Base-by-base conservation (phyloP, 64 coral and sea anemone species). In the Dendrophyllia cribrosa region DNA sequence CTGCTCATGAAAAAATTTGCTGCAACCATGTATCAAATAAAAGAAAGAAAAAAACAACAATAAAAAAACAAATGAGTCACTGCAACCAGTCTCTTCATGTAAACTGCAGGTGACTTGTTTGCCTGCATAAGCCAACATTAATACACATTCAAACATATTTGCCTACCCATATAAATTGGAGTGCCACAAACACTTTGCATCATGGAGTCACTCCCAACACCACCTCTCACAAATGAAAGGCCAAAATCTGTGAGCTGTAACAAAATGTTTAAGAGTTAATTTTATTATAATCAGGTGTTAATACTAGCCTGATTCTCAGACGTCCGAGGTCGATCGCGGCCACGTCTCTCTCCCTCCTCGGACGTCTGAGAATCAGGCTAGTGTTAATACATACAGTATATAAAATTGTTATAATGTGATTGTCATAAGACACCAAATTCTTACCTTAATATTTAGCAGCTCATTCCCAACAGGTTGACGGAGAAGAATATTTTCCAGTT, bases 171-270 rank as follows among this genome's bases (percentile, higher is more conserved):
- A 79, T 98, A 98, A 87, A 98, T 95, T 60, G 96, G 96, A 87
- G 96, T 98, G 5, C 96, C 96, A 90, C 96, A 98, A 66, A 98
- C 96, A 90, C 93, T 95, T 87, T 98, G 96, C 96, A 98, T 95
- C 96, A 98, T 98, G 13, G 96, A 95, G 59, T 98, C 96, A 78
- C 93, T 93, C 6, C 90, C 90, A 85, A 96, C 96, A 74, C 96
- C 90, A 24, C 96, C 96, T 66, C 95, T 95, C 49, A 98, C 93
- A 75, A 64, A 95, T 24, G 96, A 98, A 45, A 98, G 89, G 51
- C 96, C 96, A 93, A 98, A 98, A 88, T 98, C 96, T 59, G 93
- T 95, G 51, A 95, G 95, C 96, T 98, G 88, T 66, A 88, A 87
- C 49, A 59, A 14, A 84, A 78, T 34, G 43, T 81, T 68, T 2